Evolutionary conservation across 2,888 invertebrate species (phyloP).

Genomic region (Heliconius hortense): DNA sequence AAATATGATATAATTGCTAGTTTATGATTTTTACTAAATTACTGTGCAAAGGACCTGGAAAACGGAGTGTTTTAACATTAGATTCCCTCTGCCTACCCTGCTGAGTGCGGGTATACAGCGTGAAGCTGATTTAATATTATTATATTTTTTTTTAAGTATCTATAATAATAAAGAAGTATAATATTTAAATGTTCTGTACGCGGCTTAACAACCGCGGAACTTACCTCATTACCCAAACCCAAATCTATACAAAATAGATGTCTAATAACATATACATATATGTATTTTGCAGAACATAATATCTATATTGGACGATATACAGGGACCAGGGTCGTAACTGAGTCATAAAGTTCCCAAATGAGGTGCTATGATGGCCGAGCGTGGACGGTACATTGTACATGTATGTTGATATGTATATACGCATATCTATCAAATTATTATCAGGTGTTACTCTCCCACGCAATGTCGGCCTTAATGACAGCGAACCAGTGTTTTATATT

Average conservation of each 20-base stretch:
- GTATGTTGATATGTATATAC: not conserved
- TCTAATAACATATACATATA: not conserved
- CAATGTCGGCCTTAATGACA: conserved; percentile 42
- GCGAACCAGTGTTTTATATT: conserved; percentile 23
- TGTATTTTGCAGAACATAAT: not conserved
- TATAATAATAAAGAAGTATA: too few relatives aligned
- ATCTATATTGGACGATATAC: not conserved
- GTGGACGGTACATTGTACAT: not conserved
- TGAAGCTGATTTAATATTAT: too few relatives aligned
- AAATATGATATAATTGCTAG: not conserved
- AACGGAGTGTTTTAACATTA: too few relatives aligned
- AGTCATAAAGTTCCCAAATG: conserved; percentile 35
- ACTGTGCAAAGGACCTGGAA: not conserved
- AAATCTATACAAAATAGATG: conserved; percentile 5
- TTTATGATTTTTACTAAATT: not conserved
- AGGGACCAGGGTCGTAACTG: conserved; percentile 26
- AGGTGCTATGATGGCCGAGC: conserved; percentile 27
- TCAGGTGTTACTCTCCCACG: conserved; percentile 46
- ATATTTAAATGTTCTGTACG: not conserved
- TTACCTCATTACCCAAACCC: conserved; percentile 7
- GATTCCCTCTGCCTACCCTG: too few relatives aligned
- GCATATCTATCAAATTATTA: conserved; percentile 31
- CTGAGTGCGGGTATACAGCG: too few relatives aligned
- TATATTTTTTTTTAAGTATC: too few relatives aligned
- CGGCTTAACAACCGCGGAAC: not conserved